Conservation (phyloP, 2,113 vertebrate genomes). For the Sturnira hondurensis region DNA sequence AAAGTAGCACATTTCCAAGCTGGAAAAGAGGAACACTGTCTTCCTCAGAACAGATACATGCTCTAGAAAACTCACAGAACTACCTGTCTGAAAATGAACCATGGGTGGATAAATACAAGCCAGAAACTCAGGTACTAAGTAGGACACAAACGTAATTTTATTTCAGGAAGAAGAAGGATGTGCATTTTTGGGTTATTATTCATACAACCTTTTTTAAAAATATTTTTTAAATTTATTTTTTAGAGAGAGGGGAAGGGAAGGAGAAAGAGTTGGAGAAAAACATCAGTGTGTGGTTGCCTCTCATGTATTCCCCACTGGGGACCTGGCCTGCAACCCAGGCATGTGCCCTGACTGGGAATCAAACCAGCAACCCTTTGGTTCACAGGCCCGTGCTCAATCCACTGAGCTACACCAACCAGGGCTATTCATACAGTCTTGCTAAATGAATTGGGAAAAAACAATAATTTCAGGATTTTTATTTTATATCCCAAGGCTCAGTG, state of each 20-base stretch:
- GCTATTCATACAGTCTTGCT: neutral
- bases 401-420: too few relatives aligned
- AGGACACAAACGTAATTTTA: neutral
- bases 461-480: neutral
- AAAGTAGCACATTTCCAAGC: slow-evolving; percentile 58
- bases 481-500: neutral
- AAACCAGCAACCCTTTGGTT: too few relatives aligned
- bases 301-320: too few relatives aligned
- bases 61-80: slow-evolving; percentile 33
- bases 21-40: slow-evolving; percentile 78
- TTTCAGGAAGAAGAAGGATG: neutral
- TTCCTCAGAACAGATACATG: slow-evolving; percentile 41
- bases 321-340: too few relatives aligned
- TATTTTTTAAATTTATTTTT: too few relatives aligned
- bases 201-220: too few relatives aligned
- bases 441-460: neutral
- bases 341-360: too few relatives aligned
- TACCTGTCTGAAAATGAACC: slow-evolving; percentile 79
- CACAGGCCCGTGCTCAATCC: too few relatives aligned
- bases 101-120: slow-evolving; percentile 92
- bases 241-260: too few relatives aligned
- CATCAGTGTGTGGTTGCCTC: too few relatives aligned
- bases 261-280: too few relatives aligned
- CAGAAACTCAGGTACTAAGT: slow-evolving; percentile 86
- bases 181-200: slow-evolving; percentile 25